Evolutionary conservation across 2,888 invertebrate genomes (phyloP), one percentile per base, ranked within the genome.

Genomic region (Lasiommata megera): DNA sequence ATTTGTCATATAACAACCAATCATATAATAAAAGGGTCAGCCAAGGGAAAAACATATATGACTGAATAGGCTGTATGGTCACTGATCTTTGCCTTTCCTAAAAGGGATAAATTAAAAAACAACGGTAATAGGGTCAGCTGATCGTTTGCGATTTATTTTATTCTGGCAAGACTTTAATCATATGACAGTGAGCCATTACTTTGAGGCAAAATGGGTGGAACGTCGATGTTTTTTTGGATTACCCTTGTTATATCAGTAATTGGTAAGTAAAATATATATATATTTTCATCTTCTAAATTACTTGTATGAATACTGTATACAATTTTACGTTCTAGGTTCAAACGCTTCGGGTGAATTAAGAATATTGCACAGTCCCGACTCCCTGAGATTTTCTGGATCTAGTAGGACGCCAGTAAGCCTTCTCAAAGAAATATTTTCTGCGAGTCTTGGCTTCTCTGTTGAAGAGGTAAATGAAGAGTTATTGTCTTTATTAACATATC

Each of bases 361-460:
- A 44, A 83, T 96, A 56, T 83, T 96, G 56, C 93, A 94, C 73
- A 92, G 92, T 69, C 96, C 96, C 14, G 84, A 92, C 54, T 94
- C 95, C 67, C 82, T 96, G 41, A 81, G 87, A 62, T 96, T 96
- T 80, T 89, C 93, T 68, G 95, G 95, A 55, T 91, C 92, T 62
- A 93, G 93, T 63, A 88, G 90, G 63, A 76, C 94, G 9, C 91
- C 92, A 56, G 93, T 94, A 71, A 94, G 93, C 70, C 80, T 93
- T 3, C 78, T 95, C 1, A 93, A 92, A 72, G 96, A 96, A 78
- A 92, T 96, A 6, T 93, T 94, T 64, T 93, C 94, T n/a, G 94
- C 94, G 56, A 84, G 93, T 51, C 85, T 95, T 62, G 96, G 96
- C 47, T 93, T 94, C 65, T 93, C 95, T 9, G 93, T 94, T n/a